Evolutionary conservation across 2,113 vertebrate species (phyloP).

Genomic region (Catagonus wagneri): DNA sequence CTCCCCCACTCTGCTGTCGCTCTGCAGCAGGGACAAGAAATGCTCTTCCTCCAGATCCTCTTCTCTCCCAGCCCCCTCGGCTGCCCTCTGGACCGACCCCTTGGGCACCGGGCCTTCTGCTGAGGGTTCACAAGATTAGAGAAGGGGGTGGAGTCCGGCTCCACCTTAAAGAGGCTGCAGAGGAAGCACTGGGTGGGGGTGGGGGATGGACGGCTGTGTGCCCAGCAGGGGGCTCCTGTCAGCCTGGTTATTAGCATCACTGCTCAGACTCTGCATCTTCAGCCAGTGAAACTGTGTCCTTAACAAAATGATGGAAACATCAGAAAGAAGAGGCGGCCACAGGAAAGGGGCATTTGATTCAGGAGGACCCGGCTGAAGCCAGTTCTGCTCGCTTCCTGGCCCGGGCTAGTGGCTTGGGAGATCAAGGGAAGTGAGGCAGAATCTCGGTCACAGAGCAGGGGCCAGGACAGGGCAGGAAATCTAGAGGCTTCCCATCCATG

Average conservation of each 20-base stretch:
- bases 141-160: accelerated
- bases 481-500: background rate
- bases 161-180: background rate
- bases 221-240: background rate
- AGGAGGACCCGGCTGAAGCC: background rate
- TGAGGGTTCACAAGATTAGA: background rate
- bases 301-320: background rate
- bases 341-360: background rate
- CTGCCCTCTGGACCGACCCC: too few relatives aligned
- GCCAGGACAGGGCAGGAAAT: background rate
- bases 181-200: background rate
- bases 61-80: background rate
- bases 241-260: background rate
- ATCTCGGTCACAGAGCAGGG: background rate
- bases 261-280: background rate
- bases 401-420: background rate
- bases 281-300: background rate
- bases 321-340: background rate
- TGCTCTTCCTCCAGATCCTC: background rate
- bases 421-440: background rate
- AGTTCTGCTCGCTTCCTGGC: background rate
- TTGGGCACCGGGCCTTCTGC: too few relatives aligned
- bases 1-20: background rate
- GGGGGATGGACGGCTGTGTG: accelerated
- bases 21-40: background rate